Evolutionary conservation across 2,797 vertebrate genomes (phyloP), one percentile per base, ranked within the genome.

Genomic region (Enteromius treurensis): DNA sequence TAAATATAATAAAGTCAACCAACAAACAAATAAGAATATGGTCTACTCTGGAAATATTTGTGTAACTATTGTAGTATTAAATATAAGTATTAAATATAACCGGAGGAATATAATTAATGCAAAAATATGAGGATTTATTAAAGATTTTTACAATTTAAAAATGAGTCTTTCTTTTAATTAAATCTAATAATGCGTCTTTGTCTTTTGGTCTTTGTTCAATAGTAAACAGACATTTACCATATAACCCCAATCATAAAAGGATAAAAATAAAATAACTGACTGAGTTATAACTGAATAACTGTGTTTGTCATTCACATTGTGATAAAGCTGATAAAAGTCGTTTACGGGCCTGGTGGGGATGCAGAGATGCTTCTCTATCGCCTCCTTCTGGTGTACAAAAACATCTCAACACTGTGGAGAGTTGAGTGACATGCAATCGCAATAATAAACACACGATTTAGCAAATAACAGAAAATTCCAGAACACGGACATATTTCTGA

Each of bases 181-280:
- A n/a, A n/a, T n/a, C n/a, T n/a, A n/a, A n/a, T n/a, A n/a, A n/a
- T n/a, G n/a, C n/a, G n/a, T n/a, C n/a, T n/a, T n/a, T n/a, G n/a
- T n/a, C 34, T 37, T 29, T 32, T 17, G 17, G n/a, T 23, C n/a
- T 11, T 53, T 15, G 29, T 58, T 40, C 0, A n/a, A 55, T 2
- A 75, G 7, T 76, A 42, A 76, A 5, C 51, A 15, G 8, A 60
- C 53, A 23, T 67, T 37, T 37, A 37, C 62, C 14, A 34, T 55
- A n/a, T 26, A 45, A 7, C 3, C 7, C 8, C 15, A 10, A 17
- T 23, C 40, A 47, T 9, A 29, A 55, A 75, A 75, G 21, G 73
- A 58, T 76, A 34, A 60, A 76, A 60, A 55, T 55, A 9, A 37
- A 37, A 55, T 75, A 55, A n/a, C 32, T 55, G 19, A n/a, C n/a